These are phyloP conservation scores for Drosophila quasianomalipes DNA, from an alignment of 2,888 invertebrate genomes.

Conservation along the genomic window DNA sequence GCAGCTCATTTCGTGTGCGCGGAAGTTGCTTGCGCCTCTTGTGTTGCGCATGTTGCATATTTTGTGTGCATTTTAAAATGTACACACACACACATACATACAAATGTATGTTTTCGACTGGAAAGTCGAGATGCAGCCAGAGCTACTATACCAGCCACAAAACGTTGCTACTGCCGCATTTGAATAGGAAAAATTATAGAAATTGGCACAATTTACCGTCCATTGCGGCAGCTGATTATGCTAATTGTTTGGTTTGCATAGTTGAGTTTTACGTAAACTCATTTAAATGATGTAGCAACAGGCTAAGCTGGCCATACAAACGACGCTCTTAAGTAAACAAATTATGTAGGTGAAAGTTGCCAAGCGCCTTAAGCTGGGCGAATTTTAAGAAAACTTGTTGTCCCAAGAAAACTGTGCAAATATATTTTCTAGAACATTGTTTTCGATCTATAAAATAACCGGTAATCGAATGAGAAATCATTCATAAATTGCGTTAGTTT, in stretches of 20 bases:
- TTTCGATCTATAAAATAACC: background rate
- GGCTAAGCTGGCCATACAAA: conserved; percentile 39
- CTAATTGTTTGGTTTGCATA: conserved; percentile 69
- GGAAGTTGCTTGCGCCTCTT: conserved; percentile 43
- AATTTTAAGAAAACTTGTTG: background rate
- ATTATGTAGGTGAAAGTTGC: conserved; percentile 51
- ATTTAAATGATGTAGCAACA: conserved; percentile 48
- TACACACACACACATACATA: background rate
- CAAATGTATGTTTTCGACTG: conserved; percentile 32
- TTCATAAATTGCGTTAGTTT: background rate
- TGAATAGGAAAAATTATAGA: conserved; percentile 68
- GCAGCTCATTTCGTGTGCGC: conserved; percentile 25
- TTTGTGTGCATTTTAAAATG: conserved; percentile 27
- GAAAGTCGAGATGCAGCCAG: conserved; percentile 50
- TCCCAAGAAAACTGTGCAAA: background rate
- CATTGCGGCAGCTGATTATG: conserved; percentile 68
- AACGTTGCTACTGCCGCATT: conserved; percentile 63
- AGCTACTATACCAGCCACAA: conserved; percentile 15
- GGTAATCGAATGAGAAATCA: background rate
- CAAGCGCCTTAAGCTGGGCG: conserved; percentile 13
- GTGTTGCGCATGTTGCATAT: conserved; percentile 34
- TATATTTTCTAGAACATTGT: background rate
- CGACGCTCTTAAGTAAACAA: conserved; percentile 23
- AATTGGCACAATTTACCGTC: conserved; percentile 76
- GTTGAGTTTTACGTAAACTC: conserved; percentile 61